Evolutionary conservation across 2,797 vertebrate genomes (phyloP).

Genomic region (Thamnophis elegans): DNA sequence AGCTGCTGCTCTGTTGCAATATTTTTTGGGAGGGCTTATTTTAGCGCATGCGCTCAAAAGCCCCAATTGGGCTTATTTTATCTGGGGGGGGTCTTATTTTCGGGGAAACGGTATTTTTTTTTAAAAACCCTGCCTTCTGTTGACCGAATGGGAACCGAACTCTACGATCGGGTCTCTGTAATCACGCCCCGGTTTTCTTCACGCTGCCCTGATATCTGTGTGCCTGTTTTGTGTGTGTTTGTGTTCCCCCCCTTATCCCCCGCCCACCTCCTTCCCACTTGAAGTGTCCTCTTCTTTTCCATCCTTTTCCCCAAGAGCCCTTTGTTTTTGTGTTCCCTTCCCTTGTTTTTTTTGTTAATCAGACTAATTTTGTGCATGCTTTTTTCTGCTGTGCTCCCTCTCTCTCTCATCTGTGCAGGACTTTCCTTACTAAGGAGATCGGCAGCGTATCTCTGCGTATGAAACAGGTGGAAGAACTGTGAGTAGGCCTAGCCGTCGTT

Average conservation of each 20-base stretch:
- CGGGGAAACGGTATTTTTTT: background rate
- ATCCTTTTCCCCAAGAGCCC: conserved; percentile 57
- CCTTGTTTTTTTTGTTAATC: conserved; percentile 70
- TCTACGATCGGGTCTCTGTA: conserved; percentile 53
- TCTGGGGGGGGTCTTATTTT: too few species aligned
- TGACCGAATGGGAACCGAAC: conserved; percentile 36
- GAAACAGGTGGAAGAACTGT: conserved; percentile 99
- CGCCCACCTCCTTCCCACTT: conserved; percentile 40
- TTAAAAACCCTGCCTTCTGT: conserved; percentile 6
- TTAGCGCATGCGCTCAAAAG: too few species aligned
- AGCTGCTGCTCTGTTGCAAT: too few species aligned
- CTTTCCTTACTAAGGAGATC: conserved; percentile 94
- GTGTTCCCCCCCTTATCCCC: background rate
- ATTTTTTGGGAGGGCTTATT: too few species aligned
- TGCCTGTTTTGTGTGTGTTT: background rate
- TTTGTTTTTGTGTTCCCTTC: conserved; percentile 41
- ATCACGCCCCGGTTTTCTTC: conserved; percentile 47
- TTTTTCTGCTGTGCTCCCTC: conserved; percentile 78
- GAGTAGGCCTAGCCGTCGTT: conserved; percentile 84
- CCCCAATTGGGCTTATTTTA: too few species aligned
- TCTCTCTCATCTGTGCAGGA: conserved; percentile 79
- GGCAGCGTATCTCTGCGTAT: conserved; percentile 99
- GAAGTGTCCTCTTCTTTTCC: conserved; percentile 38
- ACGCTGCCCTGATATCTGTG: conserved; percentile 50
- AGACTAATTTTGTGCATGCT: conserved; percentile 80